Conservation (phyloP, 2,888 invertebrate genomes). For the Boloria euphrosyne region DNA sequence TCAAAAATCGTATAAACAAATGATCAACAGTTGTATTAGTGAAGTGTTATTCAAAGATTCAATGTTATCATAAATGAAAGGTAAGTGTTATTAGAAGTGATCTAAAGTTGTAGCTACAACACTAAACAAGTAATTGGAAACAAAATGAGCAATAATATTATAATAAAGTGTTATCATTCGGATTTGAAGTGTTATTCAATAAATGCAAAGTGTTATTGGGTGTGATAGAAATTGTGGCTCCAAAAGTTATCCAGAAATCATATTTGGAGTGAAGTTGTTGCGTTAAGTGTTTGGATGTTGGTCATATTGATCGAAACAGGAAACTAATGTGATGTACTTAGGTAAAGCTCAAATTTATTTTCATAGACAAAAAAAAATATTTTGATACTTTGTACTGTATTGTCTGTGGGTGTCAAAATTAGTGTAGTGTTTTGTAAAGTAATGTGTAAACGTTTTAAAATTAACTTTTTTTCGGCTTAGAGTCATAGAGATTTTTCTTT, state of each 20-base stretch:
- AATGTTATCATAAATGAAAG: background rate
- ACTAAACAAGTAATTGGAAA: no score
- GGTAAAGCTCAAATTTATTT: slow-evolving; percentile 40
- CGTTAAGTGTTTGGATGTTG: background rate
- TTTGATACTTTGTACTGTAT: slow-evolving; percentile 28
- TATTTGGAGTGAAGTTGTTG: background rate
- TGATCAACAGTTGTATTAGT: background rate
- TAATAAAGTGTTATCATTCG: no score
- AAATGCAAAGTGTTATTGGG: no score
- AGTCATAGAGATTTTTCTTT: background rate
- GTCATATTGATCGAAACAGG: slow-evolving; percentile 38
- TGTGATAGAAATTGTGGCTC: no score
- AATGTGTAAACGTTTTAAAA: background rate
- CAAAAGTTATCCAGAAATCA: no score
- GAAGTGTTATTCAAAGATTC: slow-evolving; percentile 16
- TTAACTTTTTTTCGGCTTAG: background rate
- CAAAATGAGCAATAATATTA: no score
- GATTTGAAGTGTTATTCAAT: no score
- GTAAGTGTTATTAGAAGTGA: background rate
- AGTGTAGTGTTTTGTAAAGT: slow-evolving; percentile 7
- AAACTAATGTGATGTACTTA: slow-evolving; percentile 43
- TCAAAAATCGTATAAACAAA: slow-evolving; percentile 1
- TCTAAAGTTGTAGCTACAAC: no score
- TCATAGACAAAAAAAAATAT: slow-evolving; percentile 18
- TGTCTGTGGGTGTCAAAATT: background rate